phyloP scores from a whole-genome alignment of 2,113 vertebrate species.

The Menura novaehollandiae region DNA sequence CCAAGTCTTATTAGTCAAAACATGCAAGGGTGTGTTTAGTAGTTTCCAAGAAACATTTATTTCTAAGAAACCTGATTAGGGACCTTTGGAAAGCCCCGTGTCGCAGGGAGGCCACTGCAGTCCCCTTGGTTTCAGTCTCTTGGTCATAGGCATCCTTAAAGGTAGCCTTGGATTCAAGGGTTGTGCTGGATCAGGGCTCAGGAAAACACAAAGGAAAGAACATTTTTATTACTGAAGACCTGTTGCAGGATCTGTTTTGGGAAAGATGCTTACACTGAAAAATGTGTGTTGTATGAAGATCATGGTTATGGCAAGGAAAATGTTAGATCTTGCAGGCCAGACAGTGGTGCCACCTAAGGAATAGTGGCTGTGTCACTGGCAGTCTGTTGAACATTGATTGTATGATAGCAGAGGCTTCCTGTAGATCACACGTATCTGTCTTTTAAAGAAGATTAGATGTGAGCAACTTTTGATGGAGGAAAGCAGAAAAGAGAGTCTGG shows the following conservation, averaged over 20 bases:
- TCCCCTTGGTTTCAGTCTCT: not conserved
- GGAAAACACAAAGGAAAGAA: not conserved
- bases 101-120: not conserved
- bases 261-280: not conserved
- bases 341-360: not conserved
- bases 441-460: not conserved
- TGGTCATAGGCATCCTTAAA: not conserved
- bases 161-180: not conserved
- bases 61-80: not conserved
- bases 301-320: not conserved
- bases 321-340: not conserved
- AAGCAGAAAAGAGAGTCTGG: not conserved
- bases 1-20: not conserved
- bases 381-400: not conserved
- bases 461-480: not conserved
- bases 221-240: not conserved
- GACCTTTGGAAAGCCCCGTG: not conserved
- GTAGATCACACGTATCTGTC: not conserved
- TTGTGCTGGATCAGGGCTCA: not conserved
- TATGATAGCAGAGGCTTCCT: not conserved
- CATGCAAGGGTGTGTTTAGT: not conserved
- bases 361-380: not conserved
- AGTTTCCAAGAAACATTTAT: not conserved
- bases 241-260: not conserved
- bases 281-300: not conserved